These are phyloP conservation scores for Pteropus rufus DNA, from an alignment of 2,797 vertebrate species.

Conservation along the genomic window DNA sequence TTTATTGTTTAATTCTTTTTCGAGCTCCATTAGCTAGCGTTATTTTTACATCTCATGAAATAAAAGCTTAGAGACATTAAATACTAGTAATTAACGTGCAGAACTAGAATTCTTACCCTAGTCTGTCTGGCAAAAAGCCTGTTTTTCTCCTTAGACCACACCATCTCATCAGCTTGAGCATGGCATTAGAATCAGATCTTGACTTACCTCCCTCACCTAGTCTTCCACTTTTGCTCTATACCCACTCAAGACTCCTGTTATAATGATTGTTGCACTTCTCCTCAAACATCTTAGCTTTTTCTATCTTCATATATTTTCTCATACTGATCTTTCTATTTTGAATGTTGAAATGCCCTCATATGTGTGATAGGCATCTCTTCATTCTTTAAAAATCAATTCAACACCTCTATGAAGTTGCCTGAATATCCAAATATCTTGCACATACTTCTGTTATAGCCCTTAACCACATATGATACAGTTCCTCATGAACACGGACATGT, in stretches of 20 bases:
- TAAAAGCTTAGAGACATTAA: background rate
- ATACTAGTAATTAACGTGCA: background rate
- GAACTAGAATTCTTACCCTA: background rate
- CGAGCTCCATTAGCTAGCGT: background rate
- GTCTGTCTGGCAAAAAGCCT: background rate
- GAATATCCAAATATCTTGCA: background rate
- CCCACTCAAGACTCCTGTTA: background rate
- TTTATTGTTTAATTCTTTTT: slow-evolving; percentile 27
- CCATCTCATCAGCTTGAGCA: background rate
- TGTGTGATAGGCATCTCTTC: background rate
- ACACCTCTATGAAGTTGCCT: background rate
- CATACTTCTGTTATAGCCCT: background rate
- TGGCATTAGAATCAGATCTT: background rate
- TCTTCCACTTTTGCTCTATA: background rate
- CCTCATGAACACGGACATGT: background rate
- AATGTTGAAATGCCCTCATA: background rate
- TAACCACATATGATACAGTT: background rate
- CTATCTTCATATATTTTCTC: background rate
- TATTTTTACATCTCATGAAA: slow-evolving; percentile 4
- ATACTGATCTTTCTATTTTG: background rate
- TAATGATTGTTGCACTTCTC: background rate
- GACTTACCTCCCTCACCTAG: background rate
- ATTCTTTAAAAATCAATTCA: background rate
- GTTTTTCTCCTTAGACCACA: background rate
- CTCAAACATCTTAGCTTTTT: background rate